phyloP scores from a whole-genome alignment of 2,888 invertebrate genomes.

The Andricus quercusramuli region DNA sequence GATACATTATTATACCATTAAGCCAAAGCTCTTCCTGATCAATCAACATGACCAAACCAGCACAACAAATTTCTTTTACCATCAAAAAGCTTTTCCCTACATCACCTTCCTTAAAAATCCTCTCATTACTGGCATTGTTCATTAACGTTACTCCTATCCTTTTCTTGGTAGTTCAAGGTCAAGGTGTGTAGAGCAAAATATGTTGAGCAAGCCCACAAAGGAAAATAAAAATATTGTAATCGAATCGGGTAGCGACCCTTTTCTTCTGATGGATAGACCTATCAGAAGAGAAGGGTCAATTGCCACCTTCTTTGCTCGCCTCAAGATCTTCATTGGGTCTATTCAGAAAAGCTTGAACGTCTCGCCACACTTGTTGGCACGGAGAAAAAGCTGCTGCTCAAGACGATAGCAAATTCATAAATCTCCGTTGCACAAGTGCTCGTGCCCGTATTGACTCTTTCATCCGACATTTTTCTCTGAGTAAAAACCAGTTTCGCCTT shows the following conservation, averaged over 20 bases:
- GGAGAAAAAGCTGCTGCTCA: constrained; percentile 46
- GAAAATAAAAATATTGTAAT: constrained; percentile 35
- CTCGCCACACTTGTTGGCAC: constrained; percentile 31
- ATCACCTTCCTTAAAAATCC: too few relatives aligned
- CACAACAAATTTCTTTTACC: too few relatives aligned
- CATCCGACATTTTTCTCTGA: constrained; percentile 53
- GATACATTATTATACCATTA: too few relatives aligned
- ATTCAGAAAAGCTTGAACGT: constrained; percentile 35
- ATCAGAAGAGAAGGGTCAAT: constrained; percentile 16
- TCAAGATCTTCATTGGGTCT: constrained; percentile 35
- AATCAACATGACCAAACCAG: too few relatives aligned
- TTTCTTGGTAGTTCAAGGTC: too few relatives aligned
- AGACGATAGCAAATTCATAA: constrained; percentile 59
- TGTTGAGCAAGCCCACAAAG: neutral
- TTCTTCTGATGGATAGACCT: too few relatives aligned
- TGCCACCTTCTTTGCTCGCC: neutral
- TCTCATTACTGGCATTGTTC: too few relatives aligned
- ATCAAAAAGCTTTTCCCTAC: too few relatives aligned
- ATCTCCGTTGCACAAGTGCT: constrained; percentile 55
- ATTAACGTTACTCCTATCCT: too few relatives aligned
- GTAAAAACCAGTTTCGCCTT: constrained; percentile 24
- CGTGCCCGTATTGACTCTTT: constrained; percentile 58
- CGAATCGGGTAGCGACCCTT: neutral
- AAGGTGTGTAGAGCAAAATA: too few relatives aligned
- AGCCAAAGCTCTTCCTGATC: too few relatives aligned